Conservation (phyloP, 2,797 vertebrate species). For the Onychomys leucogaster region DNA sequence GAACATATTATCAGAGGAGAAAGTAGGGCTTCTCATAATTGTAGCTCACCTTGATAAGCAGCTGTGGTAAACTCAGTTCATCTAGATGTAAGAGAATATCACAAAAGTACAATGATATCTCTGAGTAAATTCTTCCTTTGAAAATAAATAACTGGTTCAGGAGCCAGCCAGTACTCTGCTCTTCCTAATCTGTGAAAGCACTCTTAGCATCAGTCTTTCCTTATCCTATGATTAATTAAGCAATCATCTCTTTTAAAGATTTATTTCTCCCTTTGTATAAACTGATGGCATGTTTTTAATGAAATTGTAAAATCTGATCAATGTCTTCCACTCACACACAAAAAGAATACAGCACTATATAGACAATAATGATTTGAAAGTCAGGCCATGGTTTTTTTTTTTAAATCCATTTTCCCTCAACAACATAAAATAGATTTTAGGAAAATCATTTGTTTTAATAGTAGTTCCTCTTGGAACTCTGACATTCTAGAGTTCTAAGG, state of each 20-base stretch:
- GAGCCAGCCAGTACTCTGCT: constrained; percentile 64
- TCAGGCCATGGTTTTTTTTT: constrained; percentile 38
- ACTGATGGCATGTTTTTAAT: constrained; percentile 80
- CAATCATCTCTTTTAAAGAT: constrained; percentile 84
- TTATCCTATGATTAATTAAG: constrained; percentile 85
- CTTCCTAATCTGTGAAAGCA: constrained; percentile 78
- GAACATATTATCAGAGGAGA: constrained; percentile 36
- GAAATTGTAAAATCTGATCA: constrained; percentile 84
- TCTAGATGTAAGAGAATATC: background rate
- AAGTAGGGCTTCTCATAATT: background rate
- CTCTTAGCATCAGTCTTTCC: constrained; percentile 77
- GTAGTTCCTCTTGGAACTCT: background rate
- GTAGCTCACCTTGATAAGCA: constrained; percentile 38
- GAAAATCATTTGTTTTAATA: constrained; percentile 46
- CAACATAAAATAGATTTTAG: constrained; percentile 47
- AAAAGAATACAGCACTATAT: constrained; percentile 74
- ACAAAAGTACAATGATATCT: constrained; percentile 62
- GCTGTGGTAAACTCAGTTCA: constrained; percentile 34
- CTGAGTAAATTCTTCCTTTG: constrained; percentile 54
- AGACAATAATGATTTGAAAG: constrained; percentile 81
- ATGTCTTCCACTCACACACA: constrained; percentile 75
- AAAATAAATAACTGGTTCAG: constrained; percentile 61
- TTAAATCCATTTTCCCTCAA: constrained; percentile 60
- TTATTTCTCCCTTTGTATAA: constrained; percentile 84
- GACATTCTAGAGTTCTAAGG: background rate